Conservation (phyloP, 2,888 invertebrate species). For the Cephus pulcher region DNA sequence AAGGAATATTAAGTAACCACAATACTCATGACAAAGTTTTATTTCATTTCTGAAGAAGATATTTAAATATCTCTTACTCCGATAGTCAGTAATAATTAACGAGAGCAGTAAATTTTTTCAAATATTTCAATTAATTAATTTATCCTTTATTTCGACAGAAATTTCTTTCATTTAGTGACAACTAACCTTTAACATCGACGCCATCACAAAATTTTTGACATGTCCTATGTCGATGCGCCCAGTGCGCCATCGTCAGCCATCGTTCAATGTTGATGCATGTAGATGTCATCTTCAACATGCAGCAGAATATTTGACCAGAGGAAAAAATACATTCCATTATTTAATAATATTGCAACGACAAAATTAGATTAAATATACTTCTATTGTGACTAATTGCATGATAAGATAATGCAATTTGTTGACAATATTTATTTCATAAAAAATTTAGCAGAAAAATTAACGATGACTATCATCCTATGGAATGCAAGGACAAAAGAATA, state of each 20-base stretch:
- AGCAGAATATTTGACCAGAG: background rate
- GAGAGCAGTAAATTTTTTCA: background rate
- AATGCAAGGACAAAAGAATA: background rate
- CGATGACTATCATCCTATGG: background rate
- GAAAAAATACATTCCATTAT: background rate
- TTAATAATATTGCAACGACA: background rate
- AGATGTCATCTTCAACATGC: background rate
- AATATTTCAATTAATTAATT: background rate
- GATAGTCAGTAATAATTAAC: background rate
- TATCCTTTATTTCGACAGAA: slow-evolving; percentile 14
- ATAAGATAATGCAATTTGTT: background rate
- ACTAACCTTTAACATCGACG: slow-evolving; percentile 64
- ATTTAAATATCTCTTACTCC: background rate
- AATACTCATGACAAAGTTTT: background rate
- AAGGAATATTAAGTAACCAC: background rate
- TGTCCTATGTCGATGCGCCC: slow-evolving; percentile 35
- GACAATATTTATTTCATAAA: background rate
- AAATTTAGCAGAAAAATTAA: background rate
- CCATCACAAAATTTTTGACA: slow-evolving; percentile 62
- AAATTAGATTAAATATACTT: background rate
- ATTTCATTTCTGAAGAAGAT: background rate
- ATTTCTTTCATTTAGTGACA: slow-evolving; percentile 42
- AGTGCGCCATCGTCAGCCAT: background rate
- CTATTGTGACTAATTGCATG: background rate
- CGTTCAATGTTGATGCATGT: background rate